Evolutionary conservation across 2,113 vertebrate species (phyloP).

Genomic region (Entelurus aequoreus): DNA sequence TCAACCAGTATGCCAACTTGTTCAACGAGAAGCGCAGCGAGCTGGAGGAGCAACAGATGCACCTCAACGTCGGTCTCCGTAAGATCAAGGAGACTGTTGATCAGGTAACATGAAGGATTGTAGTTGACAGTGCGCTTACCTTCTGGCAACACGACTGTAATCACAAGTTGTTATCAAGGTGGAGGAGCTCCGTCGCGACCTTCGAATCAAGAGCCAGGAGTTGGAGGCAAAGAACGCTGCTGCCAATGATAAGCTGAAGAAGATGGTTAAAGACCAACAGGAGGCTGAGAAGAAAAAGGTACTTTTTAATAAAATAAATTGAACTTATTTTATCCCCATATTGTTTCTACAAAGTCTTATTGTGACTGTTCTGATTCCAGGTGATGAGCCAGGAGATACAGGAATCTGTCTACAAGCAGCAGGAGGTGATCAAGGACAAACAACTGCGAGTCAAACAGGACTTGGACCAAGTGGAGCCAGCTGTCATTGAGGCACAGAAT

Average conservation of each 20-base stretch:
- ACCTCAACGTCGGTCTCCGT: conserved; percentile 93
- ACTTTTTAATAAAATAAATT: too few relatives aligned
- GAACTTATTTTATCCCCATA: neutral
- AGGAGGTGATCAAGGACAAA: conserved; percentile 95
- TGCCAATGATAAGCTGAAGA: conserved; percentile 97
- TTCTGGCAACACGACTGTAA: neutral
- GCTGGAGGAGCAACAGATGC: conserved; percentile 98
- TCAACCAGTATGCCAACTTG: conserved; percentile 96
- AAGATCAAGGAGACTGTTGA: conserved; percentile 99
- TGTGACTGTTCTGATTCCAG: conserved; percentile 59
- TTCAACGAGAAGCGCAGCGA: conserved; percentile 98
- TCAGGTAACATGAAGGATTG: conserved; percentile 73
- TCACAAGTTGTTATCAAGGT: conserved; percentile 69
- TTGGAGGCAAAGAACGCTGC: conserved; percentile 96
- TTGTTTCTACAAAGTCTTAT: neutral
- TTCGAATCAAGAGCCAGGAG: conserved; percentile 97
- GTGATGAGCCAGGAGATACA: conserved; percentile 99
- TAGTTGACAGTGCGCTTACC: neutral
- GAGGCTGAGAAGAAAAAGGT: conserved; percentile 99
- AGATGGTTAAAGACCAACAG: conserved; percentile 99
- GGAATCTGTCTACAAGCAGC: conserved; percentile 93
- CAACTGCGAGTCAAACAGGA: conserved; percentile 93
- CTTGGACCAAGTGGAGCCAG: conserved; percentile 95
- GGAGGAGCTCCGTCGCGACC: conserved; percentile 90
- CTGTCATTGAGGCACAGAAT: conserved; percentile 97